Conservation (phyloP, 2,797 vertebrate species). For the Coregonus ussuriensis region DNA sequence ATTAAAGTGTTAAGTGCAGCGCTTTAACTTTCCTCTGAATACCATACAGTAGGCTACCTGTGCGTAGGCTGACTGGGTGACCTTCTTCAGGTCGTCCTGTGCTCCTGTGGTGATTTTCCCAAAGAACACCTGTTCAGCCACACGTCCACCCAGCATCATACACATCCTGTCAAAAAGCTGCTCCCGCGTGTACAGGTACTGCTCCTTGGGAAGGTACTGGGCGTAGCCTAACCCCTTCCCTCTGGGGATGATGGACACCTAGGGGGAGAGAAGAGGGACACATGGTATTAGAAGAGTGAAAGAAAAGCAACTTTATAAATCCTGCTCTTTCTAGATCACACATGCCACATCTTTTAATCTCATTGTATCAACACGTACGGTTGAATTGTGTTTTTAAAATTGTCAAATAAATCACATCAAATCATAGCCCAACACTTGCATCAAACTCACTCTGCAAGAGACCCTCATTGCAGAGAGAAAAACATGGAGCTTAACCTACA, state of each 20-base stretch:
- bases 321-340: background rate
- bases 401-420: no score
- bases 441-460: background rate
- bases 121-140: conserved; percentile 80
- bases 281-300: background rate
- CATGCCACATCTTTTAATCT: background rate
- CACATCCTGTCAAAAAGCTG: conserved; percentile 83
- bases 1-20: background rate
- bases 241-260: conserved; percentile 81
- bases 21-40: background rate
- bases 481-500: background rate
- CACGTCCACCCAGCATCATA: conserved; percentile 80
- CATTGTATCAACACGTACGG: background rate
- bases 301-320: background rate
- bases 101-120: conserved; percentile 75
- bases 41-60: conserved; percentile 67
- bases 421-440: background rate
- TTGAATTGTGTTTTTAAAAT: background rate
- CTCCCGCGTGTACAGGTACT: conserved; percentile 77
- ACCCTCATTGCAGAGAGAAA: background rate
- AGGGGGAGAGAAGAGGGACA: conserved; percentile 5
- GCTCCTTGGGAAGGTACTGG: conserved; percentile 82
- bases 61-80: conserved; percentile 79
- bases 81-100: conserved; percentile 80
- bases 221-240: conserved; percentile 78